Evolutionary conservation across 1,140 invertebrate species (phyloP), one percentile per base, ranked within the genome.

Genomic region (Caerostris darwini): DNA sequence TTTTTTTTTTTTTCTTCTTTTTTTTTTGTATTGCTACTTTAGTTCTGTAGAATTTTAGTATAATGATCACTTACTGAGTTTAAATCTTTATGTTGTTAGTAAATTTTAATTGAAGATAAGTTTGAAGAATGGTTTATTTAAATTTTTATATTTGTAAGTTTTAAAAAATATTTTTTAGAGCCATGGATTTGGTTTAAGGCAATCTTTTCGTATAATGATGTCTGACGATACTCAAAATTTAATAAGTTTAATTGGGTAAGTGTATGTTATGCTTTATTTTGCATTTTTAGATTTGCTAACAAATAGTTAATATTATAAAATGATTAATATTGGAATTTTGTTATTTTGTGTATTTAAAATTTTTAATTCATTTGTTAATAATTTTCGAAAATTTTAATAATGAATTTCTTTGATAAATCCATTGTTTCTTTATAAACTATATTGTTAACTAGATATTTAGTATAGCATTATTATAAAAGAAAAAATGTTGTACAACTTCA

Each of bases 171-270:
- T 56, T 54, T 94, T 94, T 67, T 85, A 96, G 96, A 95, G 94
- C 81, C 95, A 96, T 93, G 95, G 95, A 34, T 96, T 96, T 95
- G 96, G 96, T 53, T 92, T 95, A 90, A 88, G 95, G 14, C 96
- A 96, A 87, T 95, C 71, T 17, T 96, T 95, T 94, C 95, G 95
- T 71, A 95, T 96, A 93, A 85, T 95, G 5, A 34, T 95, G 12
- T 95, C 95, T 92, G 95, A 95, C 77, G 88, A 94, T 61, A 93
- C 94, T n/a, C 95, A 96, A 81, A 94, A 94, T 89, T 93, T 95
- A 34, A 71, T 96, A 12, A 94, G 95, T 64, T 95, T 95, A 94
- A 96, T 96, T 89, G 95, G 95, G 96, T 96, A 92, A 93, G 95
- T 92, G 67, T 89, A 64, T 53, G 14, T 19, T 81, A 14, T 12